phyloP scores from a whole-genome alignment of 2,797 vertebrate species.

The Coendou prehensilis region DNA sequence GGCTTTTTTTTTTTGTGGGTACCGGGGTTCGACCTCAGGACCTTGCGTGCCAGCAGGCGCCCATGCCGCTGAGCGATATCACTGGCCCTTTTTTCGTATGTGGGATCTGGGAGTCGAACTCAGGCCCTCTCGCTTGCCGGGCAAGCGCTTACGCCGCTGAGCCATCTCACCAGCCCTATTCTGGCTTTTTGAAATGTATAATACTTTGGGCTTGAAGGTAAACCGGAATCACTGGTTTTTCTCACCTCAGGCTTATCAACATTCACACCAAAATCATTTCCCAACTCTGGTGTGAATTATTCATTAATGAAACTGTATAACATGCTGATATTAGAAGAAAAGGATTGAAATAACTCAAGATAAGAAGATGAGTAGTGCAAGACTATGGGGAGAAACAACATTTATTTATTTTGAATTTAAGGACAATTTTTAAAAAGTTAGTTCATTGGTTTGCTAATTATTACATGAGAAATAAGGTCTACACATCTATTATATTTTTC shows the following conservation, averaged over 20 bases:
- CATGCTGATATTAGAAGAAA: background rate
- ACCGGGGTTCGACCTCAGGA: too few species aligned
- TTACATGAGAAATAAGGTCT: background rate
- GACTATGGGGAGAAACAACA: background rate
- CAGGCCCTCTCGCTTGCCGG: too few species aligned
- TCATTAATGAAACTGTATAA: background rate
- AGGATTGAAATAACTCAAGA: background rate
- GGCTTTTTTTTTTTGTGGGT: too few species aligned
- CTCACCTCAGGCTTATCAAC: background rate
- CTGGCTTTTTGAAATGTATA: background rate
- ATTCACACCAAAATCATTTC: constrained; percentile 49
- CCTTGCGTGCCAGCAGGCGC: too few species aligned
- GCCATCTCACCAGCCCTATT: too few species aligned
- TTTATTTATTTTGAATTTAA: constrained; percentile 5
- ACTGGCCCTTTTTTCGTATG: too few species aligned
- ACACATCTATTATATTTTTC: background rate
- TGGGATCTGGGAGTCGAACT: too few species aligned
- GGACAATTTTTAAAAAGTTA: background rate
- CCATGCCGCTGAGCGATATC: too few species aligned
- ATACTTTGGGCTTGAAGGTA: background rate
- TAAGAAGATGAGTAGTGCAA: background rate
- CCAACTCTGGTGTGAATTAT: constrained; percentile 38
- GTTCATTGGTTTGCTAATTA: background rate
- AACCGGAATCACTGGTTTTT: background rate
- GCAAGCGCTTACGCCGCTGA: too few species aligned